phyloP scores from a whole-genome alignment of 2,888 invertebrate genomes.

The Agrotis clavis region DNA sequence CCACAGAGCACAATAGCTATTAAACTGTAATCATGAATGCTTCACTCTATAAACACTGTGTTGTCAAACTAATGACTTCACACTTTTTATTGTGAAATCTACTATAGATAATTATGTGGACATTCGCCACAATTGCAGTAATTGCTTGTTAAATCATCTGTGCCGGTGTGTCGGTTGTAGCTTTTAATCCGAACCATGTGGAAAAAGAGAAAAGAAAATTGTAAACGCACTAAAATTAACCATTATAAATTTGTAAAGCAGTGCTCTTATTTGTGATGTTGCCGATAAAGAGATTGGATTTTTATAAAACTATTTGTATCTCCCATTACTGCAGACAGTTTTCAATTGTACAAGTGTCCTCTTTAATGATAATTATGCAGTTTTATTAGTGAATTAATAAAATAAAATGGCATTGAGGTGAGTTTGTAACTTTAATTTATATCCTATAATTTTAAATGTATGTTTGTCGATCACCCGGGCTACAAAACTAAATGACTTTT shows the following conservation, averaged over 20 bases:
- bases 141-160: conserved; percentile 53
- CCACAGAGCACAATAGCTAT: conserved; percentile 18
- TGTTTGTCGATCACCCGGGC: neutral
- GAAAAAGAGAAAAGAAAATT: neutral
- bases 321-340: no score
- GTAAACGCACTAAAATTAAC: no score
- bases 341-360: neutral
- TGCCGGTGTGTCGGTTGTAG: neutral
- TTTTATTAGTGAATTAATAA: no score
- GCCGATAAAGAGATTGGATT: no score
- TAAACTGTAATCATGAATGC: conserved; percentile 14
- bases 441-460: neutral
- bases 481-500: neutral
- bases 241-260: no score
- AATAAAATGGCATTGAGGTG: neutral
- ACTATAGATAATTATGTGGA: conserved; percentile 17
- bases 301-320: no score
- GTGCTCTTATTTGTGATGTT: no score
- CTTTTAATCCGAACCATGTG: neutral
- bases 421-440: neutral
- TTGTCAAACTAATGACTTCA: conserved; percentile 36
- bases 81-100: conserved; percentile 35
- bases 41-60: conserved; percentile 27
- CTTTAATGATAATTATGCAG: no score
- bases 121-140: conserved; percentile 44